Conservation (phyloP, 2,113 vertebrate genomes). For the Oryzias celebensis region DNA sequence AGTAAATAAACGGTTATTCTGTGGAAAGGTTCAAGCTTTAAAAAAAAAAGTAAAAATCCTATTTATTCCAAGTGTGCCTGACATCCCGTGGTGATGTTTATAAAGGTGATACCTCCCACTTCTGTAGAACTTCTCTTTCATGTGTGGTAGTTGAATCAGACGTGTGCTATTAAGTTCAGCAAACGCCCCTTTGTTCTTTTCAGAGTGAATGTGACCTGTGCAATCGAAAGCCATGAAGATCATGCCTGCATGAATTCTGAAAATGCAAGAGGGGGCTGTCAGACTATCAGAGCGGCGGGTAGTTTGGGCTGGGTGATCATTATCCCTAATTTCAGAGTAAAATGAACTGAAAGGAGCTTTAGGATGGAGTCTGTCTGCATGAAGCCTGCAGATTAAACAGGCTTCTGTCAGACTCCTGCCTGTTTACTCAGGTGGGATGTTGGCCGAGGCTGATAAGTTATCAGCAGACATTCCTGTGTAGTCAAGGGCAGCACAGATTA, state of each 20-base stretch:
- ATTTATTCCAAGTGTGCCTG: constrained; percentile 8
- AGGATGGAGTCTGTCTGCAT: constrained; percentile 12
- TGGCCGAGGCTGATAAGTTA: constrained; percentile 56
- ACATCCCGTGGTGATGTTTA: constrained; percentile 25
- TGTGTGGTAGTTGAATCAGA: constrained; percentile 38
- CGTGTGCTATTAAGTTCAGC: constrained; percentile 35
- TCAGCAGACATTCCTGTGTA: constrained; percentile 53
- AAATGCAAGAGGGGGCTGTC: too few species aligned
- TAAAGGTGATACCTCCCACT: constrained; percentile 36
- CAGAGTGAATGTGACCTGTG: constrained; percentile 6
- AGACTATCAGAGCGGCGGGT: too few species aligned
- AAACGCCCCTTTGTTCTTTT: constrained; percentile 34
- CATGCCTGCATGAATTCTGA: background rate
- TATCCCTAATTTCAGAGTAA: background rate
- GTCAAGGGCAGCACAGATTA: constrained; percentile 43
- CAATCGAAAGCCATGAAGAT: background rate
- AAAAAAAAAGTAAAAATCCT: constrained; percentile 3
- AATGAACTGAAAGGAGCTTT: background rate
- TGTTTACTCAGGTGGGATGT: constrained; percentile 27
- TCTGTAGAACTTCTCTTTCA: constrained; percentile 50
- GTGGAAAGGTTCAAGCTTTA: background rate
- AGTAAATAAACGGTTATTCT: background rate
- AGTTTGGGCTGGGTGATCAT: constrained; percentile 1
- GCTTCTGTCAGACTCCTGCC: constrained; percentile 40
- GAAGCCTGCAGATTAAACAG: constrained; percentile 9